Percentiles rank a stretch among this genome's conserved stretches.
phyloP scores from a whole-genome alignment of 2,797 vertebrate genomes.

The Tympanoctomys barrerae region DNA sequence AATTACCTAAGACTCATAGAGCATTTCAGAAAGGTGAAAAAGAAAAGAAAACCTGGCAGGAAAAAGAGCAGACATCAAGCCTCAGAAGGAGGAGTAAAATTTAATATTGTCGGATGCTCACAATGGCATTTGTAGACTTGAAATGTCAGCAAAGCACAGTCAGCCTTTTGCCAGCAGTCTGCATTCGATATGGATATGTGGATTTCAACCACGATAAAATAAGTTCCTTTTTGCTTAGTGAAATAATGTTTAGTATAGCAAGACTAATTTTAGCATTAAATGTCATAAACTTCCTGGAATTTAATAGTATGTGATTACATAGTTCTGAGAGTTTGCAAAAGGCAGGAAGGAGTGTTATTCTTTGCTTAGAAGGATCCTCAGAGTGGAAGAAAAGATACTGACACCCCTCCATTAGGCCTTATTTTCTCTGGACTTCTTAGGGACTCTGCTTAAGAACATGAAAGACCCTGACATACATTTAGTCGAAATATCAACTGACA shows the following conservation, averaged over 20 bases:
- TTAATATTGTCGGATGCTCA: constrained; percentile 29
- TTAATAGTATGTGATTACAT: not conserved
- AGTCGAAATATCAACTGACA: not conserved
- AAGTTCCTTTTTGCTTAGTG: not conserved
- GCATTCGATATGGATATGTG: not conserved
- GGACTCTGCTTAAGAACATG: not conserved
- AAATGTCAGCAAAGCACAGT: constrained; percentile 4
- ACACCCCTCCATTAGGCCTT: not conserved
- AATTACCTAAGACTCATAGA: constrained; percentile 79
- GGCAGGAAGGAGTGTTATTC: not conserved
- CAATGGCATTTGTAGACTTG: constrained; percentile 36
- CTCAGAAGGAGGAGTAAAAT: constrained; percentile 41
- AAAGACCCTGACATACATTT: not conserved
- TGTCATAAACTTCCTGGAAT: not conserved
- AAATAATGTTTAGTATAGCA: constrained; percentile 22
- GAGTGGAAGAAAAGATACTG: not conserved
- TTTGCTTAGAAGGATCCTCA: not conserved
- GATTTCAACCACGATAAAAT: constrained; percentile 61
- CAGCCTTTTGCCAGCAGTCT: constrained; percentile 66
- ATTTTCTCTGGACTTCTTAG: not conserved
- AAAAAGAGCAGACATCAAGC: constrained; percentile 61
- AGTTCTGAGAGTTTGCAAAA: constrained; percentile 19
- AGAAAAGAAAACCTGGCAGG: constrained; percentile 31
- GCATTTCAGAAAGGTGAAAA: constrained; percentile 45
- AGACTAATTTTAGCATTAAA: not conserved